Base-by-base conservation (phyloP, 64 coral and sea anemone genomes). In the Acropora yongei region DNA sequence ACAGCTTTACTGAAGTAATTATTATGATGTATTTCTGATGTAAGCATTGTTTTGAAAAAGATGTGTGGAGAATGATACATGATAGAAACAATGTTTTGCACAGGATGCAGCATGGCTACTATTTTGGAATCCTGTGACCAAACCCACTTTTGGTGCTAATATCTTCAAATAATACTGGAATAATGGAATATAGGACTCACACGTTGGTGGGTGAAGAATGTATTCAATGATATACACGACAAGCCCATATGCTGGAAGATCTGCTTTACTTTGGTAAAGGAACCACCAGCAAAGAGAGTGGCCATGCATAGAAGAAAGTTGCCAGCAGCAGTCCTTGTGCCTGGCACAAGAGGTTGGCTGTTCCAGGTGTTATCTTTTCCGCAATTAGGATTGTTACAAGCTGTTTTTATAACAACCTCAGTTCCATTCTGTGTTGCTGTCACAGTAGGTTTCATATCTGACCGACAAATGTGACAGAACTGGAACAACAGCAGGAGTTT, bases 141-240 rank as follows among this genome's bases (percentile, higher is more conserved):
- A 55, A 5, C 51, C 51, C 51, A 74, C n/a, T 40, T 74, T 74
- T 30, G 71, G 71, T 74, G 19, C 71, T 74, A n/a, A n/a, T 74
- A 40, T 42, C 40, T 74, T 74, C 6, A 74, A 74, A 74, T 20
- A 75, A 11, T 75, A 80, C 48, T 4, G 65, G 11, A 8, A 14
- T 8, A 8, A 83, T 55, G 51, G 51, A 55, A 55, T 55, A 55
- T 9, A 55, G 51, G 2, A 55, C 87, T 90, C 71, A 90, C 79
- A 17, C 55, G 41, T 50, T 90, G 79, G 72, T 94, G 87, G 10
- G 66, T 86, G 80, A 78, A 94, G 79, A 90, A 94, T 69, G 93
- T 93, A 71, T 51, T 65, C 49, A 93, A 78, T 5, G 77, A 93
- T 18, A 93, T 46, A 51, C 92, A 88, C 14, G 58, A 60, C 49